Evolutionary conservation across 1,140 invertebrate species (phyloP).

Genomic region (Sminthurinus signatus): DNA sequence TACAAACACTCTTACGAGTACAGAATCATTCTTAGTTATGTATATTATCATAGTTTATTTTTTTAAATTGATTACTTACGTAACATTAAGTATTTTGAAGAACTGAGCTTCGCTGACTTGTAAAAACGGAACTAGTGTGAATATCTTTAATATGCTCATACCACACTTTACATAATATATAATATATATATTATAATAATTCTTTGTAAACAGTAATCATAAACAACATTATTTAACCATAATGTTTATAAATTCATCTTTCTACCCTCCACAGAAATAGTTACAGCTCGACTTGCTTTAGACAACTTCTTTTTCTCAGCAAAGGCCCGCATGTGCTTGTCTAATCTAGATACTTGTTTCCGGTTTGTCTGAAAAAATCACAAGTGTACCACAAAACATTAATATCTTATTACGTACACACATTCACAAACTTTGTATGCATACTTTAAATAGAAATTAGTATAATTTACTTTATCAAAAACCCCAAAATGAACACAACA

Average conservation of each 20-base stretch:
- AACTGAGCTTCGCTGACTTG: no score
- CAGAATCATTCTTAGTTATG: no score
- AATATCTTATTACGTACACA: not conserved
- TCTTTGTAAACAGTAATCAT: no score
- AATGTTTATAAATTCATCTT: constrained; percentile 79
- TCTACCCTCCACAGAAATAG: constrained; percentile 90
- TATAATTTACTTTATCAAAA: not conserved
- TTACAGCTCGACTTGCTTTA: constrained; percentile 71
- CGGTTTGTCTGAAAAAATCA: constrained; percentile 58
- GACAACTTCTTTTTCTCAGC: constrained; percentile 75
- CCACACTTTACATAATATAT: no score
- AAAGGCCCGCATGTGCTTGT: constrained; percentile 84
- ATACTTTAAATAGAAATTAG: not conserved
- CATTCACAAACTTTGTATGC: not conserved
- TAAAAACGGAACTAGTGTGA: no score
- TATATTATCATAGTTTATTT: no score
- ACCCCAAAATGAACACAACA: not conserved
- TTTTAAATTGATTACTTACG: no score
- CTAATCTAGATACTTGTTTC: constrained; percentile 71
- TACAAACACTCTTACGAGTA: no score
- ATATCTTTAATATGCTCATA: no score
- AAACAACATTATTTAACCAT: no score
- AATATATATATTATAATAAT: no score
- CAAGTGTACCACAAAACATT: constrained; percentile 33
- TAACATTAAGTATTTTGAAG: no score